A percentile compares a stretch with the other conserved stretches of the same genome.
Evolutionary conservation across 2,797 vertebrate species (phyloP).

Genomic region (Luscinia megarhynchos): DNA sequence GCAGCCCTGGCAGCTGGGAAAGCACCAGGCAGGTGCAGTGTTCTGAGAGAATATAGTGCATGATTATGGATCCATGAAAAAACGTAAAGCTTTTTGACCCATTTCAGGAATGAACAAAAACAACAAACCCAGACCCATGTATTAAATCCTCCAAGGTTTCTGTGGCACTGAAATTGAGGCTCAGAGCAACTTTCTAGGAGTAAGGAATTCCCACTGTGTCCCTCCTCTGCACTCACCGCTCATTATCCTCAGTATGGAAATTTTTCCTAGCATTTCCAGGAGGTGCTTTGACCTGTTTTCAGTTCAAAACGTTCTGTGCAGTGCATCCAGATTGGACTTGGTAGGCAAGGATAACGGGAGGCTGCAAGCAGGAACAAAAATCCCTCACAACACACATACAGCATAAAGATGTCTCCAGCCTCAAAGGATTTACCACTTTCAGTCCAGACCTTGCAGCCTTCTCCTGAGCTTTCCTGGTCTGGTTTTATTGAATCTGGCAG

Average conservation of each 20-base stretch:
- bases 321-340: neutral
- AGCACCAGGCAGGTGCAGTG: neutral
- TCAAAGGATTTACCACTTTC: neutral
- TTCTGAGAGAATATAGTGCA: neutral
- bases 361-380: neutral
- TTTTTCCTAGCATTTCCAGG: conserved; percentile 9
- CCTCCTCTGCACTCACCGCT: neutral
- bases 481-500: neutral
- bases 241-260: neutral
- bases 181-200: conserved; percentile 26
- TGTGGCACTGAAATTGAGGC: neutral
- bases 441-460: neutral
- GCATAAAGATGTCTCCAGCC: neutral
- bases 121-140: neutral
- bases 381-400: neutral
- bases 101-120: neutral
- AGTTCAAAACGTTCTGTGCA: neutral
- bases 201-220: neutral
- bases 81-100: neutral
- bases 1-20: neutral
- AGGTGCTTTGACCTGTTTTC: conserved; percentile 12
- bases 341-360: neutral
- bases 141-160: conserved; percentile 2
- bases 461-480: neutral
- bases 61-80: neutral